These are phyloP conservation scores for Parazoanthus darwini DNA, from an alignment of 92 coral and sea anemone species.

Conservation along the genomic window DNA sequence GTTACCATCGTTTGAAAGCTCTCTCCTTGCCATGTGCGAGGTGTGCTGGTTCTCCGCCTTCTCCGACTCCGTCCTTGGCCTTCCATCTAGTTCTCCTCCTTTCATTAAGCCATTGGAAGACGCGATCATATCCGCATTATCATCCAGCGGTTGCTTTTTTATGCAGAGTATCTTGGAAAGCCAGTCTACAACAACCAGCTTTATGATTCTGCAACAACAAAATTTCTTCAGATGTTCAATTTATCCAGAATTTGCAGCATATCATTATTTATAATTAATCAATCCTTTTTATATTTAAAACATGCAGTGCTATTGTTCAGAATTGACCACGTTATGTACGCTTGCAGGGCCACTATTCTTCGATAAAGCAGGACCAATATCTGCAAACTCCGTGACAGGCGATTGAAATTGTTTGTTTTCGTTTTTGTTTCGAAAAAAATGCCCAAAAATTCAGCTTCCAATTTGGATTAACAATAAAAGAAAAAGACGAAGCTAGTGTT, in stretches of 20 bases:
- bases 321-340: too few species aligned
- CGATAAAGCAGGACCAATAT: too few species aligned
- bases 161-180: constrained; percentile 28
- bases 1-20: not conserved
- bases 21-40: not conserved
- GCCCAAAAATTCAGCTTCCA: too few species aligned
- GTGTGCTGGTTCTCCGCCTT: not conserved
- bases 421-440: too few species aligned
- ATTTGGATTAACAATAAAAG: too few species aligned
- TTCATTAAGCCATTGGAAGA: not conserved
- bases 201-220: constrained; percentile 16
- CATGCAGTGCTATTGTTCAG: too few species aligned
- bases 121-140: not conserved
- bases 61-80: not conserved
- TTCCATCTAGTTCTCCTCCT: not conserved
- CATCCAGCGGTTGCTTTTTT: constrained; percentile 1
- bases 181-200: constrained; percentile 27
- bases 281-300: too few species aligned
- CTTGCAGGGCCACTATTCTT: too few species aligned
- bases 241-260: not conserved
- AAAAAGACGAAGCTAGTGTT: too few species aligned
- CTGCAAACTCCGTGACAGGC: too few species aligned
- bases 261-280: too few species aligned
- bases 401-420: too few species aligned
- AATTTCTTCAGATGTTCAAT: not conserved